A percentile compares a stretch with the other conserved stretches of the same genome.
These are phyloP conservation scores for Manduca sexta DNA, from an alignment of 1,140 invertebrate species.

Conservation along the genomic window DNA sequence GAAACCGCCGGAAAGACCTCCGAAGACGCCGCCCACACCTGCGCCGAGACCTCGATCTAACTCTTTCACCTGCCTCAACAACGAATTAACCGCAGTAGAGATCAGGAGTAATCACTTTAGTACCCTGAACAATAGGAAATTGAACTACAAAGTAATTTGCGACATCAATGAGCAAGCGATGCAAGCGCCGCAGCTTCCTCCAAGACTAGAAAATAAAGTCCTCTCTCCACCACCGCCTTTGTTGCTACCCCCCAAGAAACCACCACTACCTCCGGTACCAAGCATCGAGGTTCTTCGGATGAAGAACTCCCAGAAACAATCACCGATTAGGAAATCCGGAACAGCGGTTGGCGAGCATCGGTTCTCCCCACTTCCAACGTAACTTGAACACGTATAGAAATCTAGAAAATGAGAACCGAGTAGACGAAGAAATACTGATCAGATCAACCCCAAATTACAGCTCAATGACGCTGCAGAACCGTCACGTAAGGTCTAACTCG, in stretches of 20 bases:
- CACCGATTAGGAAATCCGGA: conserved; percentile 51
- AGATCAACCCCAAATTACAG: conserved; percentile 67
- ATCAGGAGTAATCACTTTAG: conserved; percentile 61
- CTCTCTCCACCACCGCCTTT: conserved; percentile 75
- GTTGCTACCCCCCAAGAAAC: conserved; percentile 78
- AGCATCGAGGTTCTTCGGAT: conserved; percentile 74
- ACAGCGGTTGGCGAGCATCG: conserved; percentile 74
- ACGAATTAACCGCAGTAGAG: conserved; percentile 60
- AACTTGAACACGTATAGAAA: conserved; percentile 72
- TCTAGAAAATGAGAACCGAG: conserved; percentile 63
- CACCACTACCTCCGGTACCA: conserved; percentile 80
- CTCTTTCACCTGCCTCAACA: conserved; percentile 68
- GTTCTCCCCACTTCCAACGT: conserved; percentile 74
- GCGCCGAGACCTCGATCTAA: conserved; percentile 73
- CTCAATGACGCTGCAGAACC: conserved; percentile 57
- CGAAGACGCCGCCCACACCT: conserved; percentile 72
- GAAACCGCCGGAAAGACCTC: conserved; percentile 75
- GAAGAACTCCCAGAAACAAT: conserved; percentile 63
- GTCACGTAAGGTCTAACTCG: conserved; percentile 65
- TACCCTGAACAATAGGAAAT: conserved; percentile 65
- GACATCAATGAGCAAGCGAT: conserved; percentile 53
- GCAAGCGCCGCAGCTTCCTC: conserved; percentile 70
- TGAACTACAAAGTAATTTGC: conserved; percentile 65
- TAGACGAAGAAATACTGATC: conserved; percentile 44
- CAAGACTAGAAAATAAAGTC: conserved; percentile 63